Conservation (phyloP, 2,888 invertebrate genomes). For the Drosophila putrida region DNA sequence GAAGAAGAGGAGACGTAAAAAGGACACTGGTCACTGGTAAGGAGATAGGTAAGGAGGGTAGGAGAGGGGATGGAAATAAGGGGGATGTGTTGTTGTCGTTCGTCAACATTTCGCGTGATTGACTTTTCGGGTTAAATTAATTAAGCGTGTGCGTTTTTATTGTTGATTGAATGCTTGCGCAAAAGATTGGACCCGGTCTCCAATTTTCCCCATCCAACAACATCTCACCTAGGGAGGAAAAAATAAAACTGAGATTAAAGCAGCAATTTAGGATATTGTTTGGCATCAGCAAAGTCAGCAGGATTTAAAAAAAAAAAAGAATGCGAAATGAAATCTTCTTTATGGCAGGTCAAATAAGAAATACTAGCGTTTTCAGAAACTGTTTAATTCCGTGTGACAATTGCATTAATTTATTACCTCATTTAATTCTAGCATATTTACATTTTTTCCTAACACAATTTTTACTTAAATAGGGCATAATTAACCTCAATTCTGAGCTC, state of each 20-base stretch:
- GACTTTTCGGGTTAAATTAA: constrained; percentile 79
- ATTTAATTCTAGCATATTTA: constrained; percentile 3
- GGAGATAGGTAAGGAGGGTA: background rate
- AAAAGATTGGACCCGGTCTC: constrained; percentile 25
- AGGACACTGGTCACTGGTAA: constrained; percentile 9
- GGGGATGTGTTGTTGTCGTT: constrained; percentile 44
- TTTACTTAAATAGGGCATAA: constrained; percentile 9
- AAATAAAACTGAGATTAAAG: constrained; percentile 1
- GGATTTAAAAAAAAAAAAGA: background rate
- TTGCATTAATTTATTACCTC: constrained; percentile 1
- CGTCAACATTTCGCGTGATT: constrained; percentile 72
- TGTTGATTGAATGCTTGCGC: constrained; percentile 67
- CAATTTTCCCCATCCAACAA: background rate
- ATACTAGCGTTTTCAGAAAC: background rate
- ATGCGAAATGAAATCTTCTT: background rate
- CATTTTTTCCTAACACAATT: background rate
- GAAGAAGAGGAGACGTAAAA: constrained; percentile 14
- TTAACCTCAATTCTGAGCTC: constrained; percentile 1
- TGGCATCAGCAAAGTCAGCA: background rate
- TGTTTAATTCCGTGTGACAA: constrained; percentile 4
- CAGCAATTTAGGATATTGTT: background rate
- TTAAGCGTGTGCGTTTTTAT: constrained; percentile 77
- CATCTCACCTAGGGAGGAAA: background rate
- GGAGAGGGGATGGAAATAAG: background rate
- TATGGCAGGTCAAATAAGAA: background rate